Conservation (phyloP, 2,888 invertebrate genomes). For the Acleris laterana region DNA sequence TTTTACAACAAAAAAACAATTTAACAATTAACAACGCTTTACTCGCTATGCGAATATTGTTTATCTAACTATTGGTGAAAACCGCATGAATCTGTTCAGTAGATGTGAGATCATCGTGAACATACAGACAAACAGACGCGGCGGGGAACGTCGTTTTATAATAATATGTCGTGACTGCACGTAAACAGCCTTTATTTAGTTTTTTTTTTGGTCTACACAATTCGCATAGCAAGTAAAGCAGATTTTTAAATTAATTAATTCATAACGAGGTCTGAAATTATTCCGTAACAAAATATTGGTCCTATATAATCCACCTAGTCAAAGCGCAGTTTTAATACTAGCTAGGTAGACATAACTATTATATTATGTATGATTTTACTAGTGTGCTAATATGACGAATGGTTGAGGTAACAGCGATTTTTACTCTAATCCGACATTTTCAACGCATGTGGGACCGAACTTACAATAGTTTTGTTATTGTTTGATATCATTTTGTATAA, state of each 20-base stretch:
- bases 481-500: constrained; percentile 72
- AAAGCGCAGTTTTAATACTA: constrained; percentile 75
- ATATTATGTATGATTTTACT: constrained; percentile 57
- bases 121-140: no score
- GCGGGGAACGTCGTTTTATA: no score
- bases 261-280: constrained; percentile 26
- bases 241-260: constrained; percentile 1
- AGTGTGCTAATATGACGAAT: constrained; percentile 68
- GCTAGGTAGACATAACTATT: constrained; percentile 69
- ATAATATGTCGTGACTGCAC: no score
- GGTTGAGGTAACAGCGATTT: constrained; percentile 67
- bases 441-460: constrained; percentile 58
- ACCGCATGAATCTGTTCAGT: no score
- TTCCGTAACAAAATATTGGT: constrained; percentile 45
- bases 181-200: no score
- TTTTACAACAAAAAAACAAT: constrained; percentile 44
- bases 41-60: constrained; percentile 22
- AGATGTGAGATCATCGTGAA: no score
- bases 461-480: constrained; percentile 51
- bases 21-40: constrained; percentile 11
- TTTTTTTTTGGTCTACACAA: not conserved
- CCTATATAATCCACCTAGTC: constrained; percentile 77
- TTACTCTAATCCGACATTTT: constrained; percentile 41
- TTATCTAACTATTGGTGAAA: no score
- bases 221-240: constrained; percentile 28